Conservation (phyloP, 2,888 invertebrate species). For the Litoditis marina region DNA sequence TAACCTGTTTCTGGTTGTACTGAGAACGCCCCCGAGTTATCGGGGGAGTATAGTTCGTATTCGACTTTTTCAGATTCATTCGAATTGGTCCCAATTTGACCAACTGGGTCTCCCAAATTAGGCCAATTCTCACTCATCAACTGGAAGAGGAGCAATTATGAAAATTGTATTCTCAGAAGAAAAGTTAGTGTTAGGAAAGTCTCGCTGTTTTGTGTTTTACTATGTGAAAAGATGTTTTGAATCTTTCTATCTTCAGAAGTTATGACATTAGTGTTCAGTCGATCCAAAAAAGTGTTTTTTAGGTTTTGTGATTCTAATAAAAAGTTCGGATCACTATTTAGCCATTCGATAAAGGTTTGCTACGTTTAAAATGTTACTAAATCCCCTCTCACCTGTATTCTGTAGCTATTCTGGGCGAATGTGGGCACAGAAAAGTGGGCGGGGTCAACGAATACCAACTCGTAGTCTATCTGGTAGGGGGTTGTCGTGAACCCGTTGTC, state of each 20-base stretch:
- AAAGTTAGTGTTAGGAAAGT: no score
- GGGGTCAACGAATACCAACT: slow-evolving; percentile 26
- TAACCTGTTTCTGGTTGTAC: slow-evolving; percentile 17
- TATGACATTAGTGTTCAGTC: no score
- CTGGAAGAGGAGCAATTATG: no score
- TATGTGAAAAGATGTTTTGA: no score
- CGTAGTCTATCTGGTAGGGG: slow-evolving; percentile 16
- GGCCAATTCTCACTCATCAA: slow-evolving; percentile 14
- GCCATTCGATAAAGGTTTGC: not conserved
- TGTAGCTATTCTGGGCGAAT: slow-evolving; percentile 29
- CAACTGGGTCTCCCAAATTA: slow-evolving; percentile 16
- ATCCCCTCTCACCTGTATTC: slow-evolving; percentile 30
- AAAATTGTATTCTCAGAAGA: no score
- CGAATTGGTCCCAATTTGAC: slow-evolving; percentile 23
- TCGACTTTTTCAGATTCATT: slow-evolving; percentile 19
- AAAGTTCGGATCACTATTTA: not conserved
- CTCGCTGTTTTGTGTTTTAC: no score
- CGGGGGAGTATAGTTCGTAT: slow-evolving; percentile 31
- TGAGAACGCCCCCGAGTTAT: slow-evolving; percentile 22
- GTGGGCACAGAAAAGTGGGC: slow-evolving; percentile 4
- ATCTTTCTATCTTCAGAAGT: no score
- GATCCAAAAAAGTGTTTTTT: not conserved
- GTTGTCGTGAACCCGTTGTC: slow-evolving; percentile 5
- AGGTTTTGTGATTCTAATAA: not conserved
- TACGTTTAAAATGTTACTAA: no score